Base-by-base conservation (phyloP, 2,797 vertebrate species). In the Todus mexicanus region DNA sequence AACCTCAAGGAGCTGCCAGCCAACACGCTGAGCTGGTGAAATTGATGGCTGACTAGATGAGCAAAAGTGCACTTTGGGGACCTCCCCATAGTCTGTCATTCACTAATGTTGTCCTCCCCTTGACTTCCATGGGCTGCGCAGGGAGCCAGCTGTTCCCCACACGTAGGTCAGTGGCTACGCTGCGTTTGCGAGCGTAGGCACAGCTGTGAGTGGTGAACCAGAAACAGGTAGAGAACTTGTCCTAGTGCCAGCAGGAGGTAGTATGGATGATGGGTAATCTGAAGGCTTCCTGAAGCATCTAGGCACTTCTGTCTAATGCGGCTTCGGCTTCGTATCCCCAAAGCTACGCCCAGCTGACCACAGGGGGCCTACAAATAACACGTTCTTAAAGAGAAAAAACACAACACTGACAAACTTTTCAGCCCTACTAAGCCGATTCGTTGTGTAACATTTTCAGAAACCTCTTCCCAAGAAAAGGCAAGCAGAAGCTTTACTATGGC, bases 51-150 rank as follows among this genome's bases (percentile, higher is more conserved):
- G 89, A 75, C 90, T 96, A 59, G 66, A 83, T 33, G 84, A 95
- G 75, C 87, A 89, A n/a, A 83, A 85, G 90, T 92, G 87, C 94
- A 94, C 96, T 96, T 95, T 83, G 89, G 89, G 89, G 94, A 96
- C 66, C 70, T 96, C 93, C 89, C 89, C 51, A 4, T 92, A 60
- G 87, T 81, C 90, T 96, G 93, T 91, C 89, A 78, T 85, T 96
- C 89, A 93, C 82, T 94, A 66, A 91, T 85, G 70, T 91, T 94
- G 90, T 92, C 93, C 84, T 94, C 82, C 76, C 89, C 82, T 95
- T 95, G 94, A 93, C 89, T 96, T 93, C 90, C 5, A 15, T 53
- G 63, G 70, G 79, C 59, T 95, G 93, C 87, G 92, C 1, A 20
- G 70, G 84, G 76, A 93, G 89, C 79, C 95, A 95, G 95, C 94